Evolutionary conservation across 1,140 invertebrate genomes (phyloP).

Genomic region (Teleogryllus occipitalis): DNA sequence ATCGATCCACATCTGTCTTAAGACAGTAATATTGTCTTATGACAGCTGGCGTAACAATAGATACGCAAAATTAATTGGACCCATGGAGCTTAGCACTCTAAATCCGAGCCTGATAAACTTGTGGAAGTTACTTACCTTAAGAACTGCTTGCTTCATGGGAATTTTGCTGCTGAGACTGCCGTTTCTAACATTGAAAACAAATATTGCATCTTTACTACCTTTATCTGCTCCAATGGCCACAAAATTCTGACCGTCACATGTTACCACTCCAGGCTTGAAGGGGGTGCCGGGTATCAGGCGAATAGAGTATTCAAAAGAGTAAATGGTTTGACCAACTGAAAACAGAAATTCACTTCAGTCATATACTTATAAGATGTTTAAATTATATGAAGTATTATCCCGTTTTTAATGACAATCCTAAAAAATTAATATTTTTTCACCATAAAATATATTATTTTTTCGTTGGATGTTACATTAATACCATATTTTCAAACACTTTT

Average conservation of each 20-base stretch:
- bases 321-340: constrained; percentile 63
- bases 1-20: neutral
- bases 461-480: too few relatives aligned
- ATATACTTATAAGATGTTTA: too few relatives aligned
- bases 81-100: too few relatives aligned
- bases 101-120: neutral
- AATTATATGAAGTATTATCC: too few relatives aligned
- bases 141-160: constrained; percentile 50
- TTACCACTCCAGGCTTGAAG: constrained; percentile 65
- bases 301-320: constrained; percentile 70
- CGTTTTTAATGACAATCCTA: too few relatives aligned
- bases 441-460: too few relatives aligned
- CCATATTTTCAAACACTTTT: too few relatives aligned
- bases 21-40: neutral
- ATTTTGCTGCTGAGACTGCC: constrained; percentile 74
- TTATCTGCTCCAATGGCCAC: constrained; percentile 75
- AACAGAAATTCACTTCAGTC: neutral
- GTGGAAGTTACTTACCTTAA: constrained; percentile 43
- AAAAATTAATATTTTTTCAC: too few relatives aligned
- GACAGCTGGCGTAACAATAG: neutral
- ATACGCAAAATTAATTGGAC: neutral
- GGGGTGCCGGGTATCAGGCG: constrained; percentile 54
- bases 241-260: constrained; percentile 69
- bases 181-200: constrained; percentile 74
- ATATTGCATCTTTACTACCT: constrained; percentile 64